phyloP scores from a whole-genome alignment of 2,797 vertebrate species.

The Gorsachius magnificus region DNA sequence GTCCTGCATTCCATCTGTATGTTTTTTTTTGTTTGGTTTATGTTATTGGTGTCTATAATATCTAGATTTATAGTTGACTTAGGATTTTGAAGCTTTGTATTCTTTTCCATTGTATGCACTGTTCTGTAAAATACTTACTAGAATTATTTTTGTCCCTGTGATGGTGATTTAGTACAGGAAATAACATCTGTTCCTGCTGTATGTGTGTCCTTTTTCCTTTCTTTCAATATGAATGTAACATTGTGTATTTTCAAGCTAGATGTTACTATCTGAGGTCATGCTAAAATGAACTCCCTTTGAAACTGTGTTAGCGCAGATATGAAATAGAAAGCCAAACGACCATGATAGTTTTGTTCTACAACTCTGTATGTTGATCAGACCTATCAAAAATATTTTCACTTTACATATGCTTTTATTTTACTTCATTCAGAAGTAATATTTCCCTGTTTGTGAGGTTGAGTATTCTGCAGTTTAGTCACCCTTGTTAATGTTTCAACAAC shows the following conservation, averaged over 20 bases:
- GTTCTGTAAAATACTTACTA: neutral
- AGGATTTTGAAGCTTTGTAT: neutral
- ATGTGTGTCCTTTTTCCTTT: conserved; percentile 18
- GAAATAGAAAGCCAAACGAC: neutral
- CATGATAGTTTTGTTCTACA: neutral
- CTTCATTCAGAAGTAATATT: neutral
- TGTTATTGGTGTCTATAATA: neutral
- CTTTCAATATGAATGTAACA: conserved; percentile 3
- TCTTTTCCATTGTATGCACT: neutral
- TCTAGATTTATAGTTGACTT: neutral
- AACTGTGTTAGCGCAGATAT: neutral
- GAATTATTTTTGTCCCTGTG: conserved; percentile 14
- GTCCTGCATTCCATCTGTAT: neutral
- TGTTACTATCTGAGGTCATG: neutral
- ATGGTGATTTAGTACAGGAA: conserved; percentile 40
- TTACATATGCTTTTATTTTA: neutral
- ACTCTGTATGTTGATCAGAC: neutral
- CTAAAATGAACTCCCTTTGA: neutral
- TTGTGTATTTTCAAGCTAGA: conserved; percentile 15
- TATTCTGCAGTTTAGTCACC: neutral
- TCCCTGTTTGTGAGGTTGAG: neutral
- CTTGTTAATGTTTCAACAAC: neutral
- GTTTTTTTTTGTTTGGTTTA: neutral
- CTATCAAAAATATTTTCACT: neutral
- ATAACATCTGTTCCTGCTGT: conserved; percentile 35